Base-by-base conservation (phyloP, 2,888 invertebrate genomes). In the Rhagonycha lutea region DNA sequence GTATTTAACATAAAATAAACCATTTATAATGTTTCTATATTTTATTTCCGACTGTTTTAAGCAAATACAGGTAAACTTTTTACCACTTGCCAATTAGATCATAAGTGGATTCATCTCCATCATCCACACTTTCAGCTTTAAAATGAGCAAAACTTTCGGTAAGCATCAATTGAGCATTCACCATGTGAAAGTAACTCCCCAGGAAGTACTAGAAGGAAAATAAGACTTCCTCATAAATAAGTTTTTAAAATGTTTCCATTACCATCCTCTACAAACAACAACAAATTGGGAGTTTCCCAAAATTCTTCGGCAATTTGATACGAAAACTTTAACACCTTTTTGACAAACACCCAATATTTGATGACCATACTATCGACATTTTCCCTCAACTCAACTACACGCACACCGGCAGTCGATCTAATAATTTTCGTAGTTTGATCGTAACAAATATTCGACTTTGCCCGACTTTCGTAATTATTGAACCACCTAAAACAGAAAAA, bases 341-440 rank as follows among this genome's bases (percentile, higher is more conserved):
- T 90, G 47, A 89, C 89, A 83, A 93, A 93, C 82, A 92, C 91
- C 89, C 92, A 93, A 61, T 90, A 91, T 84, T 91, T 89, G 75
- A 92, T 83, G 10, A 93, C 91, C 87, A 91, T 88, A 80, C 92
- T 92, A 79, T 90, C 90, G 60, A 89, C 88, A 81, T 91, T 90
- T 82, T 89, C 90, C 84, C 93, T 88, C 26, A 93, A 89, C 89
- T 93, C 93, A 61, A 93, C 90, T 73, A 93, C 92, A 83, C 92
- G 88, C 74, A 94, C 88, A 12, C 93, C 93, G 62, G 89, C 89
- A 72, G 91, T 91, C 9, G 93, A 92, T 82, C 89, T 89, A 26
- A 93, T 89, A 85, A 91, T 87, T 75, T 83, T 84, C 14, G 81
- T 82, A 5, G 62, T 72, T 3, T 69, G 23, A 76, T 87, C 86